These are phyloP conservation scores for Menura novaehollandiae DNA, from an alignment of 2,113 vertebrate species.

Conservation along the genomic window DNA sequence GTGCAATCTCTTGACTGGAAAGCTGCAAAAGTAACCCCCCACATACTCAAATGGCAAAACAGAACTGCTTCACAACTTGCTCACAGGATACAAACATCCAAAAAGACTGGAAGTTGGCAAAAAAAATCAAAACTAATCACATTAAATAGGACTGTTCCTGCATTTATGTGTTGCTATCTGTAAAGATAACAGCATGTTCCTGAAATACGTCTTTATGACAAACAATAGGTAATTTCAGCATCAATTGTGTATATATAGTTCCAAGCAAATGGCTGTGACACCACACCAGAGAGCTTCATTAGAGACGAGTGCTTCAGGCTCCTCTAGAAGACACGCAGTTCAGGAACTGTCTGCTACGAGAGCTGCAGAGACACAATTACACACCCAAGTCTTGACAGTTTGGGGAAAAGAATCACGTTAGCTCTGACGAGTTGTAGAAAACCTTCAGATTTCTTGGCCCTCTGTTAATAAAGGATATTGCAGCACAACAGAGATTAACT, in stretches of 20 bases:
- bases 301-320: not conserved
- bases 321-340: not conserved
- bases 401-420: not conserved
- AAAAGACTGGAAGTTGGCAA: not conserved
- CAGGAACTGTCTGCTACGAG: not conserved
- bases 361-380: not conserved
- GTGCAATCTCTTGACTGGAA: not conserved
- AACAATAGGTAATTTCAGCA: constrained; percentile 25
- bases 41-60: not conserved
- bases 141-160: not conserved
- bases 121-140: not conserved
- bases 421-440: not conserved
- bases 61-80: not conserved
- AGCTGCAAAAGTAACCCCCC: not conserved
- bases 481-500: not conserved
- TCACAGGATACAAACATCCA: not conserved
- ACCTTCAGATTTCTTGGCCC: not conserved
- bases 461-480: not conserved
- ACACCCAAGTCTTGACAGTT: not conserved
- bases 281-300: not conserved
- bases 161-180: not conserved
- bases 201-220: not conserved
- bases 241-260: not conserved
- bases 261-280: not conserved
- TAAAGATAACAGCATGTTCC: not conserved